Base-by-base conservation (phyloP, 2,888 invertebrate genomes). In the Drosophila ezoana region DNA sequence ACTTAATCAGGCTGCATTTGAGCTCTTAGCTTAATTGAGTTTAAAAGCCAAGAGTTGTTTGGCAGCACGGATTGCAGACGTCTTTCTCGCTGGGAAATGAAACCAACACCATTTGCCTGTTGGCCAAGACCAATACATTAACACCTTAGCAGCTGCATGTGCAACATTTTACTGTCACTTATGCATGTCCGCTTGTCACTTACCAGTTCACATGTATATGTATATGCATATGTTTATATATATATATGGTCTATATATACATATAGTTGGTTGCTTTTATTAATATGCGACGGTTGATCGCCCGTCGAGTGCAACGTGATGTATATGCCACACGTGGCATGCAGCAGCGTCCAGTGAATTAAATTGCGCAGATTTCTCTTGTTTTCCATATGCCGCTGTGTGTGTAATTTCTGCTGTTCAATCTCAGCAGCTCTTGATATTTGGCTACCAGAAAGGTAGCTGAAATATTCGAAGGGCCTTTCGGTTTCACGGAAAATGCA, bases 131-230 rank as follows among this genome's bases (percentile, higher is more conserved):
- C 66, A 54, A 69, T 52, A 51, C 65, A 49, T 66, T 66, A 53
- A 60, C 37, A 63, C 16, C 32, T 40, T 13, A 52, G 62, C 60
- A 65, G 61, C 45, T 57, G 72, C 60, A 57, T 62, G 60, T 74
- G 83, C 86, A 83, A 83, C 86, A 81, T 84, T 81, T 76, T 70
- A 73, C 80, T 85, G 87, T 81, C 87, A 87, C 76, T 86, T 82
- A 73, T 61, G 69, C 64, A 58, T 77, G 77, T 87, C 66, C 75
- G 68, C 67, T 66, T 86, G 86, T 83, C 86, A 87, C 72, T 86
- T 86, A 87, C 72, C 70, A 51, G 76, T 61, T 54, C 37, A 45
- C 41, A 52, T 33, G 16, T 41, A 33, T 44, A 38, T 40, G 32
- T 49, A 40, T 52, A 11, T 35, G 41, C n/a, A n/a, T 38, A 28